Base-by-base conservation (phyloP, 1,140 invertebrate species). In the Caenorhabditis brenneri region DNA sequence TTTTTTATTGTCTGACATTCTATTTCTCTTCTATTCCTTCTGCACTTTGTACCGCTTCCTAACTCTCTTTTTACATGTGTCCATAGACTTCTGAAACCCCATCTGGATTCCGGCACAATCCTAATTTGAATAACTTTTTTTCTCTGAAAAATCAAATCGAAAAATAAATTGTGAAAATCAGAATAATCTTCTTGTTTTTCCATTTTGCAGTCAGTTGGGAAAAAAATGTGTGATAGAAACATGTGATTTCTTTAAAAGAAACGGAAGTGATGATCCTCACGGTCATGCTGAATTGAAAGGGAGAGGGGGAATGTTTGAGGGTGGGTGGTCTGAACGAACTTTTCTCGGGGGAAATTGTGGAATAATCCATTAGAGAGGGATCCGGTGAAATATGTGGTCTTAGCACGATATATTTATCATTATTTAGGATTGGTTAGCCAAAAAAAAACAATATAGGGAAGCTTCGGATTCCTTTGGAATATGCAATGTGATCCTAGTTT, bases 21-120 rank as follows among this genome's bases (percentile, higher is more conserved):
- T 36, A 58, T n/a, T n/a, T n/a, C n/a, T n/a, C n/a, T 51, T 51
- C 29, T 58, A 29, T 12, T n/a, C n/a, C 24, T 65, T 65, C 5
- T n/a, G 31, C 36, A 74, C 65, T 74, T 74, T 74, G 19, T 74
- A 74, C 24, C 65, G 36, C 36, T 74, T 74, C 29, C 55, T 29
- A 9, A 7, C 12, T 27, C 27, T 27, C 9, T 58, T 58, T 36
- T 65, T 65, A 4, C 58, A 33, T 27, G 7, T 15, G 16, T 16
- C 58, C 15, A n/a, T n/a, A n/a, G n/a, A n/a, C n/a, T n/a, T n/a
- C n/a, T n/a, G n/a, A n/a, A n/a, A n/a, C n/a, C n/a, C n/a, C n/a
- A n/a, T n/a, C n/a, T n/a, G n/a, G n/a, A n/a, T n/a, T n/a, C n/a
- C n/a, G n/a, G n/a, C n/a, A n/a, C n/a, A n/a, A n/a, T n/a, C n/a